Evolutionary conservation across 2,888 invertebrate genomes (phyloP), one percentile per base, ranked within the genome.

Genomic region (Clunio marinus): DNA sequence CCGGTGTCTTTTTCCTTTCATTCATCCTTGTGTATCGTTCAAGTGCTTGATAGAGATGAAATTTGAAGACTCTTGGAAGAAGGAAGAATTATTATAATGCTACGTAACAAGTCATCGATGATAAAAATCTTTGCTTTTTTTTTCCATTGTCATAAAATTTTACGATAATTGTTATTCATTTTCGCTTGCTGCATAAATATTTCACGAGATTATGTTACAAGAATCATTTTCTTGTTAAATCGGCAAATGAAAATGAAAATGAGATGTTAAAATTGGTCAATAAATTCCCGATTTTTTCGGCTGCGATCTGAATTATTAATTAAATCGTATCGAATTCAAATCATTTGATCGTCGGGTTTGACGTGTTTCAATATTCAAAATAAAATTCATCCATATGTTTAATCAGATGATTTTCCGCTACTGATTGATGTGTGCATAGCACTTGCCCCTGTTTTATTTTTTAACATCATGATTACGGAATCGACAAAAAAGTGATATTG

Each of bases 101-200:
- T 3, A 27, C 22, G 20, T 35, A 15, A 60, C 60, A 60, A 60
- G 58, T 60, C 35, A 32, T 60, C 35, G 60, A 60, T 60, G 60
- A 60, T 60, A 60, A 60, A 60, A 35, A 60, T 60, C 60, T 60
- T 32, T 17, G n/a, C 10, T 27, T 25, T 25, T 28, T 13, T n/a
- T n/a, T n/a, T n/a, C n/a, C n/a, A n/a, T n/a, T 17, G 27, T 35
- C 60, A 60, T 60, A 35, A 60, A 60, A 35, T 32, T 60, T 60
- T 60, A 60, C 60, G 60, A 60, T 60, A 60, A 60, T 60, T 60
- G 60, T 60, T 35, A 60, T 58, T 58, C 27, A 27, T 58, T 58
- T 55, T 37, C 27, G 35, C 22, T 41, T 41, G 25, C 27, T 25
- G n/a, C n/a, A 10, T 32, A 25, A 57, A 57, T 57, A 57, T 27